Conservation (phyloP, 2,888 invertebrate species). For the Cataglyphis altisquamis region DNA sequence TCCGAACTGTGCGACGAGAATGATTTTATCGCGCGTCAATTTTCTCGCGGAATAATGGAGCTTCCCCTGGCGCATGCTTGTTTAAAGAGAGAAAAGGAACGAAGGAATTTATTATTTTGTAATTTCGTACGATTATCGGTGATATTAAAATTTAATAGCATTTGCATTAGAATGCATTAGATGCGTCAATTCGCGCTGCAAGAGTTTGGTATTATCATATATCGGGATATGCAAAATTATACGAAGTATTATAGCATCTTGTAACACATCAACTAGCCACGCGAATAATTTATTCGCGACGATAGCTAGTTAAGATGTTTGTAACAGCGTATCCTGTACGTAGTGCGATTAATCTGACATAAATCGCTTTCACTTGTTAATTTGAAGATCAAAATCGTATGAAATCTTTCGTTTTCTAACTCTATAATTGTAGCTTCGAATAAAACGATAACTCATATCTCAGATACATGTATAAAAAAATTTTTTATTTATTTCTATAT, state of each 20-base stretch:
- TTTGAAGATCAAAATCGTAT: not conserved
- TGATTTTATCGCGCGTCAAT: not conserved
- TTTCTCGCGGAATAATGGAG: not conserved
- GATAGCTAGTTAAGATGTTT: not conserved
- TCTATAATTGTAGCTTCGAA: not conserved
- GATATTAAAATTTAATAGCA: not conserved
- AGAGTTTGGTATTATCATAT: not conserved
- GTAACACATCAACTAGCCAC: not conserved
- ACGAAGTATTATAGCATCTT: not conserved
- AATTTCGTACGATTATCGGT: not conserved
- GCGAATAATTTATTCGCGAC: conserved; percentile 17
- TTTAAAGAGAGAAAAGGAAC: not conserved
- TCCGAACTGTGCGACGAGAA: not conserved
- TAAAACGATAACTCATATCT: not conserved
- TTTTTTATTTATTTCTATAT: not conserved
- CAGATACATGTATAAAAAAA: not conserved
- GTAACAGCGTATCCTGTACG: not conserved
- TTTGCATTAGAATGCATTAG: not conserved
- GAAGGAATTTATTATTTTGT: not conserved
- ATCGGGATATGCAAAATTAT: not conserved
- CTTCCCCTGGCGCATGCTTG: too few species aligned
- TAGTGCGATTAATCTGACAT: not conserved
- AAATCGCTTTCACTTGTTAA: conserved; percentile 15
- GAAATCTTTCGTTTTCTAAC: not conserved
- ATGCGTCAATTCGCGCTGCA: not conserved